Base-by-base conservation (phyloP, 2,797 vertebrate genomes). In the Cichlasoma orientale region DNA sequence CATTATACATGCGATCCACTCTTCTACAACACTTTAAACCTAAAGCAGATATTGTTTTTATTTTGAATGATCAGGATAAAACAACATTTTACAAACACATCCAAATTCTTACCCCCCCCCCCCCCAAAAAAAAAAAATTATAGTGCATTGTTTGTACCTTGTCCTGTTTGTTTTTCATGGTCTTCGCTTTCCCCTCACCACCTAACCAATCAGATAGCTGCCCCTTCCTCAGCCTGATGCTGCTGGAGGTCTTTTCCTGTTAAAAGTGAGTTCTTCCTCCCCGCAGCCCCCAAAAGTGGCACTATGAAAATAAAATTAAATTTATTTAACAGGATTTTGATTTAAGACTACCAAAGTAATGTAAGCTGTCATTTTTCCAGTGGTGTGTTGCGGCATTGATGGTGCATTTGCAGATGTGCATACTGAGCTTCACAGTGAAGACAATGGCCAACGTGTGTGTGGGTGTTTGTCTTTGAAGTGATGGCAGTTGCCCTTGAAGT, bases 401-500 rank as follows among this genome's bases (percentile, higher is more conserved):
- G 58, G 58, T 10, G 21, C 1, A 55, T 11, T 36, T 18, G 16
- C 14, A 41, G 58, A 75, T 52, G 19, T 59, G 59, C 53, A 73
- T 56, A 47, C 29, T 57, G 70, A 57, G 84, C 76, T 80, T 71
- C 4, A 66, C 71, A 56, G 68, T 11, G 18, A 72, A 80, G 84
- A 88, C 82, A 74, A 59, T 70, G 55, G 69, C 74, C 78, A 33
- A 74, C 10, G 66, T 56, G 77, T 71, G 78, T 68, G 78, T 47
- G 74, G 69, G 80, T 44, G 74, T 61, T 78, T 27, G 85, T 79
- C 89, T 90, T 89, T 91, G 85, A 86, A 84, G 59, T 69, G 89
- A 89, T 29, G 75, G 55, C 78, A 58, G 56, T 56, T 80, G 88
- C 85, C 90, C 93, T 94, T 93, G 92, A 88, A 86, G 74, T 76